Evolutionary conservation across 1,140 invertebrate genomes (phyloP), one percentile per base, ranked within the genome.

Genomic region (Phthorimaea operculella): DNA sequence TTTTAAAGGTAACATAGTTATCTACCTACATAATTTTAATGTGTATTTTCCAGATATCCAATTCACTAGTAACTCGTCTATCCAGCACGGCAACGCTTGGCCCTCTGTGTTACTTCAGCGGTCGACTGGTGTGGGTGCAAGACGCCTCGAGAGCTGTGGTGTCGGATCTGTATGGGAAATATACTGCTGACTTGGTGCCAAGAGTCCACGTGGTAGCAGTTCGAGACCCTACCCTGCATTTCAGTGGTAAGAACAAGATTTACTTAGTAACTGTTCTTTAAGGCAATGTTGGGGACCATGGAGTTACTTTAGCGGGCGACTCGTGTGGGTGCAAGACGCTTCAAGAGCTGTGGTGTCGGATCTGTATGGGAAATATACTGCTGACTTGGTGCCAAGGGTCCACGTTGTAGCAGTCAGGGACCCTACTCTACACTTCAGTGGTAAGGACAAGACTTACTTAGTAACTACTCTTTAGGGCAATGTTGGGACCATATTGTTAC

Each of bases 321-420:
- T 96, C 9, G 87, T 96, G 34, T 96, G 94, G 94, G 86, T 95
- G 0, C 90, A 92, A 71, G 90, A 94, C 54, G 88, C 90, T 14
- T 87, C 89, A 21, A 89, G 91, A 51, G 91, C 93, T 0, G 89
- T 94, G 0, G 90, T 96, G 12, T 92, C 92, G n/a, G 93, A 96
- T 79, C 75, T 93, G 8, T 83, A 86, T 16, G 93, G 93, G 7
- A 89, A 90, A 61, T 92, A 94, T 70, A 90, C 92, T 4, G 94
- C 94, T 0, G 83, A 90, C 7, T 87, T 96, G 4, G 89, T 89
- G 57, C 87, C 89, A 15, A 88, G 87, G n/a, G 86, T 94, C 0
- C 90, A 90, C 54, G 90, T 90, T 63, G 89, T 96, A 21, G 87
- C 90, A 28, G 90, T 96, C 0, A 87, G 92, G 57, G 92, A 96